Percentiles rank a stretch among this genome's conserved stretches.
Evolutionary conservation across 2,888 invertebrate species (phyloP).

Genomic region (Yponomeuta malinellus): DNA sequence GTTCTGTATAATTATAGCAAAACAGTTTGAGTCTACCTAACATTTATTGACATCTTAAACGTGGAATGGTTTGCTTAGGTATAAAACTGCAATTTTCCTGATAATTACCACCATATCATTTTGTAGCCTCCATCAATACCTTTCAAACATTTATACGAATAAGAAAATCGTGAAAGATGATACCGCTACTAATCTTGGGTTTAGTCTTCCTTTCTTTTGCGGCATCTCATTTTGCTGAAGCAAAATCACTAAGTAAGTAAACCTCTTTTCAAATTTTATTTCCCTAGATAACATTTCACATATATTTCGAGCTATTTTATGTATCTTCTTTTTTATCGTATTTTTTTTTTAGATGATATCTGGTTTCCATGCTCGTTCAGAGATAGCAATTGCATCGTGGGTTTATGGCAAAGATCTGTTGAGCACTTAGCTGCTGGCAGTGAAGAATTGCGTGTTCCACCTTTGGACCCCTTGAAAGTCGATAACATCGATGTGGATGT

Average conservation of each 20-base stretch:
- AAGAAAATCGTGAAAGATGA: not conserved
- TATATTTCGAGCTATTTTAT: too few relatives aligned
- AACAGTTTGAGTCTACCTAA: not conserved
- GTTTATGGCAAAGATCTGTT: constrained; percentile 27
- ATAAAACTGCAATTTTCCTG: not conserved
- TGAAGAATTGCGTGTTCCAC: constrained; percentile 33
- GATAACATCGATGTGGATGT: constrained; percentile 30
- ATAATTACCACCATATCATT: not conserved
- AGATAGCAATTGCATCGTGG: constrained; percentile 33
- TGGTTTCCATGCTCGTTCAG: constrained; percentile 35
- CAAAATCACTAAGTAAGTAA: not conserved
- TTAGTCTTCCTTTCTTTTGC: not conserved
- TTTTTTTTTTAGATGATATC: constrained; percentile 23
- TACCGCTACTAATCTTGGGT: not conserved
- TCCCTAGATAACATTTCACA: too few relatives aligned
- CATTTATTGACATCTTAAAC: not conserved
- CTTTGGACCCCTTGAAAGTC: constrained; percentile 37
- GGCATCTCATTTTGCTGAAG: not conserved
- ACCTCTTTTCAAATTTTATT: not conserved
- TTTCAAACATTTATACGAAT: not conserved
- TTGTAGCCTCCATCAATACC: not conserved
- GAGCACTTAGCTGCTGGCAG: constrained; percentile 33
- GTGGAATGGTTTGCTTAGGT: not conserved
- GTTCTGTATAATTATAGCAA: not conserved
- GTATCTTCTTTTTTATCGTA: not conserved